Conservation (phyloP, 2,888 invertebrate genomes). For the Diaphora mendica region DNA sequence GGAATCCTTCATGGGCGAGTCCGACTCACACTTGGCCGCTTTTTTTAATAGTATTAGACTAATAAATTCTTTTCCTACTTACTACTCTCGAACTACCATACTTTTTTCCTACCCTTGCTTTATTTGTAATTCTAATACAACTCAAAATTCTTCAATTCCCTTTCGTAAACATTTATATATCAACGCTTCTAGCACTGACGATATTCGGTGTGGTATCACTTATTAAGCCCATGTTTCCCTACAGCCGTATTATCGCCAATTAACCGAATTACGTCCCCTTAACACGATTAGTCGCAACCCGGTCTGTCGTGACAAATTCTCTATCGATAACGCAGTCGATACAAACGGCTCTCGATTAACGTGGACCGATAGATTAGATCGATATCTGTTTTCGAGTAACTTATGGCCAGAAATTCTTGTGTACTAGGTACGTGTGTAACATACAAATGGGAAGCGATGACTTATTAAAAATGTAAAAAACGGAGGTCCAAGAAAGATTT, state of each 20-base stretch:
- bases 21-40: no score
- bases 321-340: slow-evolving; percentile 74
- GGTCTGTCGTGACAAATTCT: slow-evolving; percentile 80
- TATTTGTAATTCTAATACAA: neutral
- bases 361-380: slow-evolving; percentile 81
- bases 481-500: neutral
- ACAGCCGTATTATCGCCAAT: slow-evolving; percentile 11
- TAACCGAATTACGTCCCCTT: slow-evolving; percentile 36
- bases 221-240: neutral
- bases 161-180: neutral
- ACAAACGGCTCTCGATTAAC: slow-evolving; percentile 75
- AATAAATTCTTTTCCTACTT: no score
- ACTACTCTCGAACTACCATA: no score
- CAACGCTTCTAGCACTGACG: neutral
- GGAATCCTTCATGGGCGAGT: no score
- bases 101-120: no score
- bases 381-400: slow-evolving; percentile 73
- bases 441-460: slow-evolving; percentile 53
- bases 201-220: neutral
- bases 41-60: no score
- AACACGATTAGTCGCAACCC: slow-evolving; percentile 47
- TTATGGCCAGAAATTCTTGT: slow-evolving; percentile 63
- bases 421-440: slow-evolving; percentile 43
- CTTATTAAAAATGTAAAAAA: neutral
- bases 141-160: neutral